A percentile compares a stretch with the other conserved stretches of the same genome.
Conservation (phyloP, 2,797 vertebrate genomes). For the Pempheris klunzingeri region DNA sequence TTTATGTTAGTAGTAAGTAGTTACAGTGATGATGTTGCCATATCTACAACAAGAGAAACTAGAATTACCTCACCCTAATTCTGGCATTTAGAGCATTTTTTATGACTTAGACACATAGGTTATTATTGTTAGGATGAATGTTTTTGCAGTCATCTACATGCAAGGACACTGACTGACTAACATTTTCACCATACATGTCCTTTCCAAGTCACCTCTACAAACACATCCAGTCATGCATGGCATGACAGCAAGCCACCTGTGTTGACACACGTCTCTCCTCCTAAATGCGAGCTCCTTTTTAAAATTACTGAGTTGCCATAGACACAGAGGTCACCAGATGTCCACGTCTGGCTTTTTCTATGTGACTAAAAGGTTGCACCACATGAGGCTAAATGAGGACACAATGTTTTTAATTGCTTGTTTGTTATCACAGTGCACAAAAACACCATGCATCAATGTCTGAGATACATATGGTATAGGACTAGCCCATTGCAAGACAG, state of each 20-base stretch:
- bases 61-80: background rate
- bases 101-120: too few relatives aligned
- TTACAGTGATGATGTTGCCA: background rate
- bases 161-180: background rate
- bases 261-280: constrained; percentile 60
- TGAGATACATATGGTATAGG: background rate
- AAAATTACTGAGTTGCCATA: constrained; percentile 62
- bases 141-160: background rate
- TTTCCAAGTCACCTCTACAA: constrained; percentile 54
- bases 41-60: background rate
- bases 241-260: constrained; percentile 50
- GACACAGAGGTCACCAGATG: constrained; percentile 60
- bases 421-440: constrained; percentile 5
- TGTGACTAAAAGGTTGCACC: background rate
- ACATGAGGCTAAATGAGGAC: constrained; percentile 12
- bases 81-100: too few relatives aligned
- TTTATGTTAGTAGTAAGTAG: background rate
- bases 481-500: background rate
- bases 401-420: constrained; percentile 9
- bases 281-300: constrained; percentile 42
- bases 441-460: constrained; percentile 6
- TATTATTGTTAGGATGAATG: background rate
- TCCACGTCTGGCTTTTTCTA: constrained; percentile 6
- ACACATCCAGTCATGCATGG: constrained; percentile 58
- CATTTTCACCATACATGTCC: constrained; percentile 19